Evolutionary conservation across 2,797 vertebrate genomes (phyloP), one percentile per base, ranked within the genome.

Genomic region (Clarias fuscus): DNA sequence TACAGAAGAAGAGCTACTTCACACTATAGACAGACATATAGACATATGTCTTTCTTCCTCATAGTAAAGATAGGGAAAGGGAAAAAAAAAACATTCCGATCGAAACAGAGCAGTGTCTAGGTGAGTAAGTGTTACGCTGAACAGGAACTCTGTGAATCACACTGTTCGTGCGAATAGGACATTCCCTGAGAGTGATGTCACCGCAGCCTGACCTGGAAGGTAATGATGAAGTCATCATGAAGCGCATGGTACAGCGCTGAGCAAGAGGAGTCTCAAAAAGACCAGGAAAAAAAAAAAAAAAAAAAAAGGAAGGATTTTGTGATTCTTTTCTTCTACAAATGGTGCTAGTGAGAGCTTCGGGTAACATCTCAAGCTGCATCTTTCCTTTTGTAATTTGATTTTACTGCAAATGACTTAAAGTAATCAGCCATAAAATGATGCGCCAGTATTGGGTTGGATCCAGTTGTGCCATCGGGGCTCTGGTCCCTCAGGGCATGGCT

Each of bases 121-220:
- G 13, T 68, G 65, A 30, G 14, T 68, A 27, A 27, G 64, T 14
- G 11, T 53, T 53, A 53, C 11, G n/a, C n/a, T 27, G 43, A 53
- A 75, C 7, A 33, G 75, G 27, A 58, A 14, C 53, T 58, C 6
- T 77, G 15, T 15, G 24, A 53, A n/a, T 75, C 68, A 40, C 33
- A 20, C 78, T 40, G 62, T 84, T 75, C 75, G 84, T 68, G 84
- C 76, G 15, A 79, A 27, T 33, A 68, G 17, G 11, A 79, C 75
- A 70, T 79, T 79, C 62, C 62, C 61, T 5, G 53, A 80, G 65
- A 67, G 37, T 85, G 84, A 70, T 14, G 18, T 85, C 76, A 79
- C 53, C 2, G 2, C 13, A 18, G 27, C 75, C 73, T 20, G 73
- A 20, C 53, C 48, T 76, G 53, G 53, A 76, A 58, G 48, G 17